These are phyloP conservation scores for Sphenodon punctatus DNA, from an alignment of 2,797 vertebrate species.

Conservation along the genomic window DNA sequence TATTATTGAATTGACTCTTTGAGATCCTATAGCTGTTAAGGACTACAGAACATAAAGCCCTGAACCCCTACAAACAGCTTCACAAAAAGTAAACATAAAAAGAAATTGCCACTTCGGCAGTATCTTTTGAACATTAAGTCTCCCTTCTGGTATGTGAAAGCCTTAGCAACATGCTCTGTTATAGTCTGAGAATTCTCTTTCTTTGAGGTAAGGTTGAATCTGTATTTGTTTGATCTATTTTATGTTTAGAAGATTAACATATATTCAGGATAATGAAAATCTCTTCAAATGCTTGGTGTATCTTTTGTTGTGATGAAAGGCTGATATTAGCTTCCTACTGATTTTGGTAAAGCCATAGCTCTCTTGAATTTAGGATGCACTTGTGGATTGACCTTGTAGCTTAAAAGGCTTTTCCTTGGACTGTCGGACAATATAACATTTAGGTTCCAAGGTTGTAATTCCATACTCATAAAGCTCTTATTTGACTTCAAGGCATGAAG, in stretches of 20 bases:
- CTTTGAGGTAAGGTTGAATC: constrained; percentile 61
- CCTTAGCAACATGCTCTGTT: constrained; percentile 25
- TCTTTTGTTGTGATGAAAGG: constrained; percentile 55
- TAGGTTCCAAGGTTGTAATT: not conserved
- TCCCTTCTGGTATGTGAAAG: constrained; percentile 50
- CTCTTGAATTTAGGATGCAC: not conserved
- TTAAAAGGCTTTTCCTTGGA: not conserved
- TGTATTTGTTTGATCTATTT: constrained; percentile 63
- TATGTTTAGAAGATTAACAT: constrained; percentile 61
- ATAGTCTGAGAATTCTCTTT: constrained; percentile 38
- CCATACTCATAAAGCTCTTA: not conserved
- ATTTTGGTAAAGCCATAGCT: not conserved
- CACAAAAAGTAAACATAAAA: constrained; percentile 35
- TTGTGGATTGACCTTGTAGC: accelerated
- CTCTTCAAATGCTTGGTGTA: constrained; percentile 39
- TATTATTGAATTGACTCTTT: constrained; percentile 11
- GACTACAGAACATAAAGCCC: constrained; percentile 35
- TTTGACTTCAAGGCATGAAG: not conserved
- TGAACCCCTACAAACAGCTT: constrained; percentile 35
- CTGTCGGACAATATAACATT: not conserved
- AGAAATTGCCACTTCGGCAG: constrained; percentile 18
- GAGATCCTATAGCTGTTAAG: constrained; percentile 10
- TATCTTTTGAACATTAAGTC: constrained; percentile 35
- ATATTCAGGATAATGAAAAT: constrained; percentile 64
- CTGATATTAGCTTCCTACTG: constrained; percentile 30